Conservation (phyloP, 2,113 vertebrate genomes). For the Brachypodius melanocephalos region DNA sequence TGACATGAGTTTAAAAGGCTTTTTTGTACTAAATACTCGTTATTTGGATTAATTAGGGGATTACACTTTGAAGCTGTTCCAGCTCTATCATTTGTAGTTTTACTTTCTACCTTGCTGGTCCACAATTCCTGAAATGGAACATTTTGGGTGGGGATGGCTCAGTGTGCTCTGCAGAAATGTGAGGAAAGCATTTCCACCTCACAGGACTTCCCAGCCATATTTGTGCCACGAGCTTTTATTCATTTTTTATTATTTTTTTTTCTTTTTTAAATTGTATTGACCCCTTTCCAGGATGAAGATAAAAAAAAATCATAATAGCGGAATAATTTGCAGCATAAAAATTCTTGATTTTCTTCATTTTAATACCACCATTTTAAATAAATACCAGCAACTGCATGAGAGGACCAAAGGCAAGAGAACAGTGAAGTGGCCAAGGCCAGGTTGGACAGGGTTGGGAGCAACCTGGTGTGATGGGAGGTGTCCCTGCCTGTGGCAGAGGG, state of each 20-base stretch:
- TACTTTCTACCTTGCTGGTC: background rate
- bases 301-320: background rate
- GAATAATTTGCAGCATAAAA: background rate
- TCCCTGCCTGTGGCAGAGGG: background rate
- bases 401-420: background rate
- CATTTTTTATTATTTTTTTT: background rate
- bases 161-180: background rate
- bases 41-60: background rate
- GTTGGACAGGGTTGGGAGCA: background rate
- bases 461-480: fast-evolving
- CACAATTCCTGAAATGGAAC: background rate
- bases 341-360: background rate
- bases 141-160: background rate
- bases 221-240: background rate
- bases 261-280: background rate
- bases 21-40: background rate
- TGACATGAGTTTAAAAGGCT: background rate
- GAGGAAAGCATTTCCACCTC: background rate
- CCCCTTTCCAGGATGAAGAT: background rate
- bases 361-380: background rate
- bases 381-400: background rate
- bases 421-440: background rate
- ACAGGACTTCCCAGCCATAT: background rate
- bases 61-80: background rate
- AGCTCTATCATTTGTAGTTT: background rate